Evolutionary conservation across 2,113 vertebrate genomes (phyloP).

Genomic region (Oxyura jamaicensis): DNA sequence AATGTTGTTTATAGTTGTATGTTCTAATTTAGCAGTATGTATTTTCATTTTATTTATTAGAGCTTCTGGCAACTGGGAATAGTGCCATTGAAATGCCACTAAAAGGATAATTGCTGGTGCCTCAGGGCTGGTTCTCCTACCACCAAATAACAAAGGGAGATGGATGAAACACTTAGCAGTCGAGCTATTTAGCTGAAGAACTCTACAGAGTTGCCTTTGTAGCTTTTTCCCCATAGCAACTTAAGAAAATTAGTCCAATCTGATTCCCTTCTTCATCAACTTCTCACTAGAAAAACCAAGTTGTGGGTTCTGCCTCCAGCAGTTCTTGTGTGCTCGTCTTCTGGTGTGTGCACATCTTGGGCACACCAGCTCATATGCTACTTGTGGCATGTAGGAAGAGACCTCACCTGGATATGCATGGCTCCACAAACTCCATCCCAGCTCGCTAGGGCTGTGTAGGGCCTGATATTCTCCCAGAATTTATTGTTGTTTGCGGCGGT

Average conservation of each 20-base stretch:
- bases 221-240: background rate
- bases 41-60: slow-evolving; percentile 71
- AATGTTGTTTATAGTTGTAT: slow-evolving; percentile 59
- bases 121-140: slow-evolving; percentile 53
- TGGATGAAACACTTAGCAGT: slow-evolving; percentile 43
- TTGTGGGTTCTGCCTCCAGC: background rate
- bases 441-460: background rate
- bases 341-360: background rate
- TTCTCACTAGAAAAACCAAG: background rate
- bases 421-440: background rate
- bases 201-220: background rate
- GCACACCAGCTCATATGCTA: background rate
- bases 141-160: slow-evolving; percentile 49
- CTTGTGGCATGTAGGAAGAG: background rate
- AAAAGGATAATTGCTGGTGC: slow-evolving; percentile 64
- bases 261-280: background rate
- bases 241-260: background rate
- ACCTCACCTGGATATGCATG: background rate
- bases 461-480: background rate
- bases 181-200: slow-evolving; percentile 30
- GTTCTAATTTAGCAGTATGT: slow-evolving; percentile 62
- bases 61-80: slow-evolving; percentile 62
- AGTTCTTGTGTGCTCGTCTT: background rate
- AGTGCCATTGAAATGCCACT: slow-evolving; percentile 60
- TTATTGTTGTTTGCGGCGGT: background rate